These are phyloP conservation scores for Philotrypesis tridentata DNA, from an alignment of 1,140 invertebrate species.

Conservation along the genomic window DNA sequence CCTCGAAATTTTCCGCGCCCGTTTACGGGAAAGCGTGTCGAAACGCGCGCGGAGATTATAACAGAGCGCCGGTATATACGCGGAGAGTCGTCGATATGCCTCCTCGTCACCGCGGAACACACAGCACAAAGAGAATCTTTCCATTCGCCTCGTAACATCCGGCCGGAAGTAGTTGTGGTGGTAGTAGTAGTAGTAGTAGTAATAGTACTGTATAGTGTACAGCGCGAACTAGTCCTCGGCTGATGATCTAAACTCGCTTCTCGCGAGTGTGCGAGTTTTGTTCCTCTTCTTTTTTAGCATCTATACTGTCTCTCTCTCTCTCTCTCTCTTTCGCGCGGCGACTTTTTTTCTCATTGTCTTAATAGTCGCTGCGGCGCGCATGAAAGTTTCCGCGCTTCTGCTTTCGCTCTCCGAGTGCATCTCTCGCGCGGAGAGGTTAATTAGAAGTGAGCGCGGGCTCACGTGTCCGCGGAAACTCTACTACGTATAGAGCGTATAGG, in stretches of 20 bases:
- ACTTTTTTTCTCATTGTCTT: neutral
- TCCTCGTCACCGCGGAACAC: neutral
- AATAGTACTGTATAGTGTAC: too few species aligned
- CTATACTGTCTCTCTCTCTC: too few species aligned
- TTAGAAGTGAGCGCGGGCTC: neutral
- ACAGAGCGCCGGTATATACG: too few species aligned
- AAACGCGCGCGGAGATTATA: conserved; percentile 52
- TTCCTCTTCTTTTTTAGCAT: neutral
- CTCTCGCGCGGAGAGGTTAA: neutral
- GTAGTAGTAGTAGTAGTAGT: too few species aligned
- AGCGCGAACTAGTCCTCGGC: too few species aligned
- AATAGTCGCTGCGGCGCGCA: neutral
- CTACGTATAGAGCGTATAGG: too few species aligned
- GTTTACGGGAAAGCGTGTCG: conserved; percentile 23
- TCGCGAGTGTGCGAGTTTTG: neutral
- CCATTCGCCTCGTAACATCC: conserved; percentile 31
- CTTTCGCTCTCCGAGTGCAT: neutral
- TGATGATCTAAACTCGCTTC: neutral
- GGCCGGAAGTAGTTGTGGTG: conserved; percentile 27
- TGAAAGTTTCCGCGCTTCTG: neutral
- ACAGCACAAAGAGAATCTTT: conserved; percentile 7
- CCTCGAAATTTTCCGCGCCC: neutral
- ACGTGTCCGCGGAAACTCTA: too few species aligned
- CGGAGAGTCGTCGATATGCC: too few species aligned
- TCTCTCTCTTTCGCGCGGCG: neutral